A percentile compares a stretch with the other conserved stretches of the same genome.
Conservation (phyloP, 2,113 vertebrate species). For the Athene noctua region DNA sequence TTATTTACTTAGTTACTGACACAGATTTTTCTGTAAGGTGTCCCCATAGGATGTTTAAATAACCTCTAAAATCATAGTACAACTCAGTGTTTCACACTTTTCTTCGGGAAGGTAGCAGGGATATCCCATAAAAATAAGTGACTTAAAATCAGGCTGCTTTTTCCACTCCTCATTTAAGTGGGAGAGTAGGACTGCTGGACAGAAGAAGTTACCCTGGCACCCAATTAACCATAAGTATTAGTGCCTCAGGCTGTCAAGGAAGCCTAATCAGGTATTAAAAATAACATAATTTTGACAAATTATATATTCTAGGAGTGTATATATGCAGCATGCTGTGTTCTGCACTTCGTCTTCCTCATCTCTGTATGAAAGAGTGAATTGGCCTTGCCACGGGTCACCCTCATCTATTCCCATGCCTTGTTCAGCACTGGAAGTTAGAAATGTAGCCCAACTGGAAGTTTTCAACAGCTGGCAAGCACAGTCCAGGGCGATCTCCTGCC, state of each 20-base stretch:
- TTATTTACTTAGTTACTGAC: neutral
- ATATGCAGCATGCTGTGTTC: slow-evolving; percentile 27
- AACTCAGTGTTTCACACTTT: neutral
- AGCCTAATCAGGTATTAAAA: slow-evolving; percentile 56
- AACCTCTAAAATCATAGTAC: neutral
- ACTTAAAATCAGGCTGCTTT: neutral
- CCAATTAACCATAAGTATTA: slow-evolving; percentile 34
- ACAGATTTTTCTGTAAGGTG: neutral
- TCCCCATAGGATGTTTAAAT: neutral
- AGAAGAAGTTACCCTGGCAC: neutral
- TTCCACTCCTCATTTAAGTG: neutral
- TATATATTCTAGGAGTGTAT: slow-evolving; percentile 46
- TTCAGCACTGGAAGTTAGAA: slow-evolving; percentile 1
- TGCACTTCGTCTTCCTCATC: slow-evolving; percentile 9
- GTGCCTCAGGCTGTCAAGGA: slow-evolving; percentile 31
- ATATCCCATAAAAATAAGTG: neutral
- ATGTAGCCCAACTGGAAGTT: slow-evolving; percentile 21
- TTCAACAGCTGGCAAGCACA: slow-evolving; percentile 64
- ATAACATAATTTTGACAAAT: slow-evolving; percentile 70
- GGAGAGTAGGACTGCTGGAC: neutral
- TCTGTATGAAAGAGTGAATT: slow-evolving; percentile 39
- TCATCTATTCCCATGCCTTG: slow-evolving; percentile 27
- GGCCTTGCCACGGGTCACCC: slow-evolving; percentile 46
- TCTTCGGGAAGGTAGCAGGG: neutral
- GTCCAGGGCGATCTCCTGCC: slow-evolving; percentile 29